A percentile compares a stretch with the other conserved stretches of the same genome.
Conservation (phyloP, 2,797 vertebrate species). For the Cryptoprocta ferox region DNA sequence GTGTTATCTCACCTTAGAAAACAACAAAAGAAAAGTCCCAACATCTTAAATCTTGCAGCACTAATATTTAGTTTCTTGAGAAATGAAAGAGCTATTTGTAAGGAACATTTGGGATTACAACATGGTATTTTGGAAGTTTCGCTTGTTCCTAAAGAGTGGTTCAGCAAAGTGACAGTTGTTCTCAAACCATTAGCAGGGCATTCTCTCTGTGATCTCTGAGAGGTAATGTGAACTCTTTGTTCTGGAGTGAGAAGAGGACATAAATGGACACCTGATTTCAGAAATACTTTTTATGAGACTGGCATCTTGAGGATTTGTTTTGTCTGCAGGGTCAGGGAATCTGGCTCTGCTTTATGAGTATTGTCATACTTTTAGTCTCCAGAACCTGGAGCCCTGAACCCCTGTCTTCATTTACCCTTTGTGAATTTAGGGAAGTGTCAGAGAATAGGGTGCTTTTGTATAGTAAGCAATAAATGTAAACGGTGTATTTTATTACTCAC, state of each 20-base stretch:
- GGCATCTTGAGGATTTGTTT: neutral
- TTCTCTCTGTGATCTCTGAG: neutral
- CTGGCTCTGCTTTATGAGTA: neutral
- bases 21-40: neutral
- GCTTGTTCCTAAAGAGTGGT: neutral
- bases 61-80: neutral
- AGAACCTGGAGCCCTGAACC: neutral
- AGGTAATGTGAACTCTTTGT: neutral
- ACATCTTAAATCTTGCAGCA: neutral
- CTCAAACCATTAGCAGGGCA: neutral
- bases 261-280: neutral
- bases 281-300: neutral
- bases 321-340: neutral
- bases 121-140: neutral
- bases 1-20: neutral
- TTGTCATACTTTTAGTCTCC: neutral
- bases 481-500: neutral
- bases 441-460: neutral
- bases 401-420: neutral
- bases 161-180: neutral
- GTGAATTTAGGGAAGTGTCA: neutral
- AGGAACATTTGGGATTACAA: neutral
- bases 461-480: neutral
- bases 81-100: neutral
- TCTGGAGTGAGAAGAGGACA: neutral